phyloP scores from a whole-genome alignment of 2,113 vertebrate species.

The Tragulus kanchil region DNA sequence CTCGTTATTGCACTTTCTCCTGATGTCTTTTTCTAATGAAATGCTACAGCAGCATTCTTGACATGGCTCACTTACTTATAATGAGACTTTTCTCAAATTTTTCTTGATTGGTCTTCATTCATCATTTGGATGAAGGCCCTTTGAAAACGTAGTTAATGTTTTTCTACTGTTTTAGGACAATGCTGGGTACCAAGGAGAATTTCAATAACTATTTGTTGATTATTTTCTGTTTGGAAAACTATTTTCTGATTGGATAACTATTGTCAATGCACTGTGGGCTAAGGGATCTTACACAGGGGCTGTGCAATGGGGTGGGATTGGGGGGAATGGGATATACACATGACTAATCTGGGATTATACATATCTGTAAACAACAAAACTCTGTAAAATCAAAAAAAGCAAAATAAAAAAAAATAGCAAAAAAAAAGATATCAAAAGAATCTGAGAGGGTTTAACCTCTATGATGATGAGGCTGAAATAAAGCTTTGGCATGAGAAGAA shows the following conservation, averaged over 20 bases:
- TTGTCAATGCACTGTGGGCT: too few relatives aligned
- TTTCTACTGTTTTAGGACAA: not conserved
- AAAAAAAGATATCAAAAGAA: not conserved
- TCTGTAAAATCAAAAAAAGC: too few relatives aligned
- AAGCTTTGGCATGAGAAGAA: conserved; percentile 3
- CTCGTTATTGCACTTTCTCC: not conserved
- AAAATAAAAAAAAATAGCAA: too few relatives aligned
- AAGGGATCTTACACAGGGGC: too few relatives aligned
- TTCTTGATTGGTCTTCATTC: not conserved
- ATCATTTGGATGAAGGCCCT: not conserved
- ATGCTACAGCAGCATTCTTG: not conserved
- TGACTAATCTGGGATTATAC: too few relatives aligned
- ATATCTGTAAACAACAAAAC: too few relatives aligned
- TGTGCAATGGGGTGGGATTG: too few relatives aligned
- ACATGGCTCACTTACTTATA: not conserved
- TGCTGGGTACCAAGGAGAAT: not conserved
- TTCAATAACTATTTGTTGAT: not conserved
- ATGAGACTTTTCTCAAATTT: not conserved
- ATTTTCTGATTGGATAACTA: too few relatives aligned
- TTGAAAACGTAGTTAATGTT: not conserved
- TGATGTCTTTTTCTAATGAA: not conserved
- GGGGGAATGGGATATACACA: too few relatives aligned
- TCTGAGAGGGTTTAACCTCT: not conserved
- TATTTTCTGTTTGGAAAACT: too few relatives aligned
- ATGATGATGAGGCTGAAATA: not conserved